phyloP scores from a whole-genome alignment of 1,140 invertebrate genomes.

The Thaumatotibia leucotreta region DNA sequence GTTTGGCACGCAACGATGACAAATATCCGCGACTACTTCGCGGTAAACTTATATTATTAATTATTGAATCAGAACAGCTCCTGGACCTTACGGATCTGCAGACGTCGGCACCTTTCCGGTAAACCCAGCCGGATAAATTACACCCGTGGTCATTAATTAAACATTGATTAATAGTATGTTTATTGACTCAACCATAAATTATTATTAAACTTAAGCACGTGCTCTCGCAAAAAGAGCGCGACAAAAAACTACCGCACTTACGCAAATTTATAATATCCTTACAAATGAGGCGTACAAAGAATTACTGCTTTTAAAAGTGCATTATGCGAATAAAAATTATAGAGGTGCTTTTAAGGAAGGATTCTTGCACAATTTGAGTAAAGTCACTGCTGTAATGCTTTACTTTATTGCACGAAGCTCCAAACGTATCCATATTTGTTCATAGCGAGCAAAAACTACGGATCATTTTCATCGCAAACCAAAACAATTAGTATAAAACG shows the following conservation, averaged over 20 bases:
- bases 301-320: constrained; percentile 21
- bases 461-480: constrained; percentile 27
- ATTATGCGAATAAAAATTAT: constrained; percentile 18
- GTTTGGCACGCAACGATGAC: constrained; percentile 36
- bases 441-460: constrained; percentile 21
- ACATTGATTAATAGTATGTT: background rate
- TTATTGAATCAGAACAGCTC: constrained; percentile 62
- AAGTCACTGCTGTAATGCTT: constrained; percentile 18
- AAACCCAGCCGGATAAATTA: constrained; percentile 45
- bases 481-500: constrained; percentile 39
- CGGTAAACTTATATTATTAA: constrained; percentile 56
- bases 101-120: constrained; percentile 40
- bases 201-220: background rate
- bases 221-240: background rate
- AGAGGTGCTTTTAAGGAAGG: constrained; percentile 17
- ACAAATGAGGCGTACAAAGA: constrained; percentile 7
- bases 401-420: constrained; percentile 16
- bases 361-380: constrained; percentile 22
- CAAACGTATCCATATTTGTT: constrained; percentile 27
- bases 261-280: constrained; percentile 12
- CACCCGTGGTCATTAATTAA: constrained; percentile 15
- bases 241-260: constrained; percentile 12
- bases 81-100: constrained; percentile 50
- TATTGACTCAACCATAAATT: background rate
- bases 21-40: constrained; percentile 61